Evolutionary conservation across 2,113 vertebrate species (phyloP).

Genomic region (Sturnira hondurensis): DNA sequence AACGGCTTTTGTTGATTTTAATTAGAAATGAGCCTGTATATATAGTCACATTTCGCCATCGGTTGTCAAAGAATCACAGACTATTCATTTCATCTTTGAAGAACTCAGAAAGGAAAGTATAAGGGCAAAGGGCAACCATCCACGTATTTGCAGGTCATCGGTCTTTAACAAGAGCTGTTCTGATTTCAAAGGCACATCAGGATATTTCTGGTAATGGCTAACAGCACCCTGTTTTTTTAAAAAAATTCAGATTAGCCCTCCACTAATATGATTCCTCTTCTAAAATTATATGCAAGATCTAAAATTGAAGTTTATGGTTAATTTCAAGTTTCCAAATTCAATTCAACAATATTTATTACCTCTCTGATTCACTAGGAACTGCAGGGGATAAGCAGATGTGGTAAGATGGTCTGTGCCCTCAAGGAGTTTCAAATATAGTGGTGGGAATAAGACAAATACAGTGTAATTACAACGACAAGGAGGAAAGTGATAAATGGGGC

Average conservation of each 20-base stretch:
- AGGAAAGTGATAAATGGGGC: constrained; percentile 59
- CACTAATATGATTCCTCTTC: constrained; percentile 8
- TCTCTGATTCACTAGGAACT: constrained; percentile 50
- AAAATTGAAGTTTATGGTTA: constrained; percentile 50
- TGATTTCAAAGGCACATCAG: background rate
- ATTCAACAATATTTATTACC: constrained; percentile 62
- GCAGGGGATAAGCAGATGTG: constrained; percentile 60
- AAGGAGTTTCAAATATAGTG: constrained; percentile 69
- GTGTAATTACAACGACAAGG: constrained; percentile 67
- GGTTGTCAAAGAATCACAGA: background rate
- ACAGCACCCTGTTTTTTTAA: background rate
- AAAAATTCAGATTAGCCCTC: background rate
- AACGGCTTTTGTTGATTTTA: constrained; percentile 26
- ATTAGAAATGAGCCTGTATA: background rate
- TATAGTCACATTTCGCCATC: background rate
- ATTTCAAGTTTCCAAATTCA: constrained; percentile 63
- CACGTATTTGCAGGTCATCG: background rate
- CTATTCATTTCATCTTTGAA: background rate
- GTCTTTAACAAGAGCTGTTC: background rate
- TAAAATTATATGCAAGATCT: constrained; percentile 26
- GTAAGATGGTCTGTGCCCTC: constrained; percentile 61
- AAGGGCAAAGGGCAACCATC: background rate
- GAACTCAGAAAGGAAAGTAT: background rate
- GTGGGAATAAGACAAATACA: constrained; percentile 58
- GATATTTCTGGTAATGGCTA: constrained; percentile 9